Conservation (phyloP, 2,113 vertebrate species). For the Scomber scombrus region DNA sequence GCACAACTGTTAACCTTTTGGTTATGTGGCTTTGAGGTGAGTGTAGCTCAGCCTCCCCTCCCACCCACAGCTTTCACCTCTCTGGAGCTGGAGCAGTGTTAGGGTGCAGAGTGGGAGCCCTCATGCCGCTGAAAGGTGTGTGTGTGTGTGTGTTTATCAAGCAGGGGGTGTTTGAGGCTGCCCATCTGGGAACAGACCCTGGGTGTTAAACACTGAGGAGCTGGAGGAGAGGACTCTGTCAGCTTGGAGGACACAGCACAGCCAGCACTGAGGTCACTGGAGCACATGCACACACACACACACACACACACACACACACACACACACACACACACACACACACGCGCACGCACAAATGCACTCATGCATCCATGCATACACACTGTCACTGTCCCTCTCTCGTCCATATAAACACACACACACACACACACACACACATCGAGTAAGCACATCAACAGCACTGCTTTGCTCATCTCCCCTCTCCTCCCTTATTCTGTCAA, state of each 20-base stretch:
- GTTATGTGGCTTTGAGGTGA: slow-evolving; percentile 71
- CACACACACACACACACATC: slow-evolving; percentile 30
- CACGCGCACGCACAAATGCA: slow-evolving; percentile 7
- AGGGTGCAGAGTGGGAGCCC: slow-evolving; percentile 54
- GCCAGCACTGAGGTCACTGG: slow-evolving; percentile 72
- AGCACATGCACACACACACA: slow-evolving; percentile 20
- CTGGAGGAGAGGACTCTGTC: slow-evolving; percentile 76
- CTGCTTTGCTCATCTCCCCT: slow-evolving; percentile 60
- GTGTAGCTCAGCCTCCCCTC: slow-evolving; percentile 51
- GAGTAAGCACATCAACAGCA: slow-evolving; percentile 31
- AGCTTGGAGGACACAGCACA: slow-evolving; percentile 74
- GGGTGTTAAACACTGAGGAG: slow-evolving; percentile 80
- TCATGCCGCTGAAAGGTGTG: slow-evolving; percentile 32
- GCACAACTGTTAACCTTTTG: slow-evolving; percentile 78
- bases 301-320: slow-evolving; percentile 29
- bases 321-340: slow-evolving; percentile 9
- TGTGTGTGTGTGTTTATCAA: slow-evolving; percentile 78
- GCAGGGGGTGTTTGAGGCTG: slow-evolving; percentile 71
- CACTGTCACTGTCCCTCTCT: slow-evolving; percentile 67
- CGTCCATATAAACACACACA: slow-evolving; percentile 2
- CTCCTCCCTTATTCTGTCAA: slow-evolving; percentile 68
- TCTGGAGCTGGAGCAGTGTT: slow-evolving; percentile 63
- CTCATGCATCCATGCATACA: slow-evolving; percentile 39
- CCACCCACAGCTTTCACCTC: slow-evolving; percentile 63
- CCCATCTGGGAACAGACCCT: slow-evolving; percentile 72